A percentile compares a stretch with the other conserved stretches of the same genome.
Conservation (phyloP, 1,140 invertebrate species). For the Portunus trituberculatus region DNA sequence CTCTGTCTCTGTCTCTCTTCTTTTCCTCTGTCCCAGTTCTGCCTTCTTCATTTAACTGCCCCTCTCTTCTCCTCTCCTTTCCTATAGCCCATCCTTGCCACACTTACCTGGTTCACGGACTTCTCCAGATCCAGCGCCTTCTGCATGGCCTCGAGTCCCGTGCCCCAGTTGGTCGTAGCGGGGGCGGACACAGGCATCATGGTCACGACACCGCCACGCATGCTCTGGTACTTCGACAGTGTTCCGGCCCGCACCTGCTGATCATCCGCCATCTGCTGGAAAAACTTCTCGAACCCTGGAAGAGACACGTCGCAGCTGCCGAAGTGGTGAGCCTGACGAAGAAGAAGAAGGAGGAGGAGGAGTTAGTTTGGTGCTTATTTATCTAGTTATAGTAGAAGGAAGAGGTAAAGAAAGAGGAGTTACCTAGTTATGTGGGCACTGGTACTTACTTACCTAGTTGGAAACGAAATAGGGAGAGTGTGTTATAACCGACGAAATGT, state of each 20-base stretch:
- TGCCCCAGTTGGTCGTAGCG: slow-evolving; percentile 84
- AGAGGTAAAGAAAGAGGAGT: too few relatives aligned
- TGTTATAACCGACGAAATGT: too few relatives aligned
- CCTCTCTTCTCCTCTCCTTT: too few relatives aligned
- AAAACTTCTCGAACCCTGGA: slow-evolving; percentile 86
- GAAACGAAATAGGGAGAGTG: too few relatives aligned
- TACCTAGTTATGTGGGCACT: too few relatives aligned
- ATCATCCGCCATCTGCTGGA: slow-evolving; percentile 87
- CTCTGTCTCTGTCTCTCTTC: too few relatives aligned
- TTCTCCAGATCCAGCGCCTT: slow-evolving; percentile 89
- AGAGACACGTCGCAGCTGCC: slow-evolving; percentile 90
- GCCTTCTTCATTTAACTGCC: not conserved
- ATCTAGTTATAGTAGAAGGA: not conserved
- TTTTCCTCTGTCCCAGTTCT: not conserved
- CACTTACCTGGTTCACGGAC: slow-evolving; percentile 84
- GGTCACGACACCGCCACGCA: slow-evolving; percentile 87
- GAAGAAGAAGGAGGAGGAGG: not conserved
- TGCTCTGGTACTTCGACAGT: slow-evolving; percentile 87
- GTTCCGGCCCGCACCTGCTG: slow-evolving; percentile 90
- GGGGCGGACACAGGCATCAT: slow-evolving; percentile 84
- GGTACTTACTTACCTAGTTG: too few relatives aligned
- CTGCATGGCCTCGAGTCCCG: slow-evolving; percentile 86
- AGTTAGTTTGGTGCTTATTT: not conserved
- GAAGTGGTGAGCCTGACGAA: slow-evolving; percentile 84
- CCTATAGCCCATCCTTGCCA: not conserved